Evolutionary conservation across 2,888 invertebrate genomes (phyloP).

Genomic region (Micropterix aruncella): DNA sequence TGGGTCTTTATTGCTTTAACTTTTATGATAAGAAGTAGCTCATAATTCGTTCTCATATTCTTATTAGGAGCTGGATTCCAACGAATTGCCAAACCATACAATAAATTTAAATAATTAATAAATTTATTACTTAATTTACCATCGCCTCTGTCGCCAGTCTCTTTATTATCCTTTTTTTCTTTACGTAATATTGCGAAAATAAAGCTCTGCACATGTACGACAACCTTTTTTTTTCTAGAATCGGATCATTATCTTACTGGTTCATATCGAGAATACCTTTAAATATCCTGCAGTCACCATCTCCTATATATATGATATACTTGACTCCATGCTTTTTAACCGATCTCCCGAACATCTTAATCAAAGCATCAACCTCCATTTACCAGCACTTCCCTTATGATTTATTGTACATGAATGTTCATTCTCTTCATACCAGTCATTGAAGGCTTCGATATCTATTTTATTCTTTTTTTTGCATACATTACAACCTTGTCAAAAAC

Average conservation of each 20-base stretch:
- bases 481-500: conserved; percentile 10
- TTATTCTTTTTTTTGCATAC: conserved; percentile 6
- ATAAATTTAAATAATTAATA: neutral
- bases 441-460: conserved; percentile 1
- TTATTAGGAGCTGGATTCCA: neutral
- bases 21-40: neutral
- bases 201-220: neutral
- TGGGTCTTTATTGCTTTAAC: neutral
- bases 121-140: neutral
- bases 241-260: conserved; percentile 6
- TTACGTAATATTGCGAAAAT: conserved; percentile 3
- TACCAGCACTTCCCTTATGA: conserved; percentile 9
- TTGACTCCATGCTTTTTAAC: conserved; percentile 6
- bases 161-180: neutral
- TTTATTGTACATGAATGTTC: conserved; percentile 8
- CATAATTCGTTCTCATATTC: neutral
- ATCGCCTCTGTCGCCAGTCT: neutral
- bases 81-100: neutral
- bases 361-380: conserved; percentile 9
- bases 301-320: conserved; percentile 9
- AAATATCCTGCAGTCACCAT: conserved; percentile 9
- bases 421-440: conserved; percentile 8
- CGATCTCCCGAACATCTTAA: conserved; percentile 10
- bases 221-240: conserved; percentile 6
- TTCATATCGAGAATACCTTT: conserved; percentile 4